Conservation (phyloP, 2,797 vertebrate genomes). For the Alauda arvensis region DNA sequence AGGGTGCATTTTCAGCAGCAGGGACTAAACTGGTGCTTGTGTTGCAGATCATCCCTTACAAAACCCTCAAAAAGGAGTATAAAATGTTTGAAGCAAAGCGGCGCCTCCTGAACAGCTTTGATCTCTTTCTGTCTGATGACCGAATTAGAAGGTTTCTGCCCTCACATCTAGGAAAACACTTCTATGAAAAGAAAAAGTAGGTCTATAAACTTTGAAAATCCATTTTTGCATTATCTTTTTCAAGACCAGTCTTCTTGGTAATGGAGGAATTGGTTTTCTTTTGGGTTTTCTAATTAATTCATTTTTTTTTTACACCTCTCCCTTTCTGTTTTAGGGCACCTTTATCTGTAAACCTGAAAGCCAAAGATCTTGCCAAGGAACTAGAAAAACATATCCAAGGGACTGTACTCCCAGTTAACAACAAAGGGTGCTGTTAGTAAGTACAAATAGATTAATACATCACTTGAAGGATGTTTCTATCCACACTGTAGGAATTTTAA, state of each 20-base stretch:
- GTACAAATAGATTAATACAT: background rate
- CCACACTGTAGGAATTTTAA: background rate
- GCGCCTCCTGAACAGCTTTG: conserved; percentile 83
- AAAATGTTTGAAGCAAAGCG: conserved; percentile 90
- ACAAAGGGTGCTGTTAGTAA: conserved; percentile 92
- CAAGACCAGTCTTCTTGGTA: background rate
- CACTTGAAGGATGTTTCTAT: background rate
- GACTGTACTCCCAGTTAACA: conserved; percentile 79
- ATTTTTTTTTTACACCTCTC: background rate
- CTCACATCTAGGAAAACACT: conserved; percentile 88
- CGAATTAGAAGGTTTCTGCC: conserved; percentile 85
- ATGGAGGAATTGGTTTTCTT: background rate
- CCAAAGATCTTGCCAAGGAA: conserved; percentile 79
- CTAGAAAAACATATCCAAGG: conserved; percentile 80
- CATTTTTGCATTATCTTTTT: background rate
- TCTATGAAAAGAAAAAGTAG: conserved; percentile 89
- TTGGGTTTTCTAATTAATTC: background rate
- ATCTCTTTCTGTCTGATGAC: conserved; percentile 87
- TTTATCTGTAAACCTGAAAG: conserved; percentile 80
- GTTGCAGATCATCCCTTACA: conserved; percentile 85
- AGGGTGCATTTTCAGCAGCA: background rate
- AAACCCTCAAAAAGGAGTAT: conserved; percentile 86
- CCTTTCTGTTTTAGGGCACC: conserved; percentile 74
- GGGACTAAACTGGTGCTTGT: background rate
- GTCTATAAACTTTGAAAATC: conserved; percentile 2